Percentiles rank a stretch among this genome's conserved stretches.
Conservation (phyloP, 2,888 invertebrate species). For the Meiosimyza decipiens region DNA sequence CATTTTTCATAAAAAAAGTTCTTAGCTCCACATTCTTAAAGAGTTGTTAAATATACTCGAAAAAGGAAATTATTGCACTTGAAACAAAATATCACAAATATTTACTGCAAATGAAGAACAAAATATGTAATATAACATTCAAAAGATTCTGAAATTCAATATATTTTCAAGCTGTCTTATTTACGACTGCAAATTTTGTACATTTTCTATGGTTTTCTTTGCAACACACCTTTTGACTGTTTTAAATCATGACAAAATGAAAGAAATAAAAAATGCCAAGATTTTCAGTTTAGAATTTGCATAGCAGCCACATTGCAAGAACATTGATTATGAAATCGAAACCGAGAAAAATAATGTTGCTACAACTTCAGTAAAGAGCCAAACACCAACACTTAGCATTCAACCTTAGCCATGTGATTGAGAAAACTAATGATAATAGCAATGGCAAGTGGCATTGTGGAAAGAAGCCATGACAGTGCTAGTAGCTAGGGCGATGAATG, state of each 20-base stretch:
- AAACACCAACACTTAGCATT: constrained; percentile 12
- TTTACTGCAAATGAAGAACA: too few species aligned
- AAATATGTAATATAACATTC: too few species aligned
- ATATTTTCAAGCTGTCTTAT: constrained; percentile 9
- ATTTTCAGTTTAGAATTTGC: neutral
- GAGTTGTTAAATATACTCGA: too few species aligned
- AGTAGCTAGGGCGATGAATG: neutral
- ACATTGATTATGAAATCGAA: constrained; percentile 9
- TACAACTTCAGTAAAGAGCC: too few species aligned
- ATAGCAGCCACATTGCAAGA: neutral
- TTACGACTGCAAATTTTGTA: neutral
- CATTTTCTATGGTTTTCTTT: neutral
- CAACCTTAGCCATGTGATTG: constrained; percentile 17
- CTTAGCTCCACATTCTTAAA: too few species aligned
- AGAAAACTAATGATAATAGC: constrained; percentile 25
- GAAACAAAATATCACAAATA: too few species aligned
- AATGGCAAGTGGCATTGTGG: neutral
- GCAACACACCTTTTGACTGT: neutral
- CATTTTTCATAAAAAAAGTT: too few species aligned
- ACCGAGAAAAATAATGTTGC: neutral
- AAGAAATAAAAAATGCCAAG: neutral
- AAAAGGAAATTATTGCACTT: too few species aligned
- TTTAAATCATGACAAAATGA: constrained; percentile 10
- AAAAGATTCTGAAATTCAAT: neutral
- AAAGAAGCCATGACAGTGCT: neutral